These are phyloP conservation scores for Drosophila triauraria DNA, from an alignment of 1,140 invertebrate genomes.

Conservation along the genomic window DNA sequence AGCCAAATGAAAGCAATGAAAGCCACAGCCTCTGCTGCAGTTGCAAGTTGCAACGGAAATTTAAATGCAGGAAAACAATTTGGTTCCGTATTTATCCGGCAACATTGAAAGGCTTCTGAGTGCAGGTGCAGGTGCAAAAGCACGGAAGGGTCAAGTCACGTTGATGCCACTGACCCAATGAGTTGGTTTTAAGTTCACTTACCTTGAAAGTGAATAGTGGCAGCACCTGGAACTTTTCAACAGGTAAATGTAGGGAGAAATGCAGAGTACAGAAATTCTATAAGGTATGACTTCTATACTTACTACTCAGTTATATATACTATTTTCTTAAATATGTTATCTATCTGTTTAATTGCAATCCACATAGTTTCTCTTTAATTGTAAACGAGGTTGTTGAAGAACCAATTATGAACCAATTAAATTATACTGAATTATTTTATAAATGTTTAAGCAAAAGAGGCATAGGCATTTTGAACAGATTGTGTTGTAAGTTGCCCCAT, in stretches of 20 bases:
- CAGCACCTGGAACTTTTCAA: neutral
- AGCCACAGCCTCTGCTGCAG: slow-evolving; percentile 2
- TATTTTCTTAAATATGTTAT: no score
- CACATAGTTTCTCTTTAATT: neutral
- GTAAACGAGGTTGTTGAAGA: no score
- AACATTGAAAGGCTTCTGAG: slow-evolving; percentile 50
- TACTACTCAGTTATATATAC: no score
- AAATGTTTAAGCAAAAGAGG: neutral
- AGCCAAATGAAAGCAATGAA: neutral
- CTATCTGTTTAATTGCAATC: no score
- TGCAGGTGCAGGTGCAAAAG: slow-evolving; percentile 1
- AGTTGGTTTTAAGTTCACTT: slow-evolving; percentile 62
- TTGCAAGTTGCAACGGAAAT: slow-evolving; percentile 24
- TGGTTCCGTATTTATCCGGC: slow-evolving; percentile 70
- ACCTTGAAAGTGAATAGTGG: slow-evolving; percentile 19
- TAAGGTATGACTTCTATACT: no score
- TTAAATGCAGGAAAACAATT: slow-evolving; percentile 43
- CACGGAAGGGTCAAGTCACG: neutral
- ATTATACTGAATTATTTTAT: no score
- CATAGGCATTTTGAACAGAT: neutral
- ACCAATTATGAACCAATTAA: neutral
- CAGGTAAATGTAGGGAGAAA: neutral
- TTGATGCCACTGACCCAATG: slow-evolving; percentile 79
- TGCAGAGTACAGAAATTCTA: neutral
- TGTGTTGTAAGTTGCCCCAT: no score